These are phyloP conservation scores for Nettapus auritus DNA, from an alignment of 2,113 vertebrate genomes.

Conservation along the genomic window DNA sequence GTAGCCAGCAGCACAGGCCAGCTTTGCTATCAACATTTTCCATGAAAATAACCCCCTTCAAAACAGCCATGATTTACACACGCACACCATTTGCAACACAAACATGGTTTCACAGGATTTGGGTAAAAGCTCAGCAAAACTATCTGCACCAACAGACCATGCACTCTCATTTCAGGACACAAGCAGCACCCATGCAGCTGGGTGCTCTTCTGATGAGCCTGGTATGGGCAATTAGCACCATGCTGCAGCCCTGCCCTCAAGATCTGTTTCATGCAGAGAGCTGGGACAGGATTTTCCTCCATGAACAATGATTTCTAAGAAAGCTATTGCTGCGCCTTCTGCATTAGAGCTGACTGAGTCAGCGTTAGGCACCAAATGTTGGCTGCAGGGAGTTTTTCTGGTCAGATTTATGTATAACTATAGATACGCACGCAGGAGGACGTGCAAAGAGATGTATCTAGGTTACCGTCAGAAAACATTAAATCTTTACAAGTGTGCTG, in stretches of 20 bases:
- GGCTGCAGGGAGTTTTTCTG: accelerated
- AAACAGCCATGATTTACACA: accelerated
- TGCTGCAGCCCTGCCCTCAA: too few relatives aligned
- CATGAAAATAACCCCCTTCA: neutral
- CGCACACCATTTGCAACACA: accelerated
- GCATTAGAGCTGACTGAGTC: neutral
- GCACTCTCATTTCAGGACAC: accelerated
- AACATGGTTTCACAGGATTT: accelerated
- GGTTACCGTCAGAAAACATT: neutral
- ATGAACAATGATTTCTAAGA: neutral
- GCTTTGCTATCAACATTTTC: neutral
- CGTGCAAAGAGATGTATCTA: neutral
- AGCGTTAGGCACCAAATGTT: neutral
- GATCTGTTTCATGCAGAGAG: neutral
- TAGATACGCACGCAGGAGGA: accelerated
- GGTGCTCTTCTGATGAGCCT: too few relatives aligned
- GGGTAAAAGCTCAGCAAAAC: neutral
- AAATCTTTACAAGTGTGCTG: neutral
- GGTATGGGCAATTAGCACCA: accelerated
- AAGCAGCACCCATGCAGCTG: accelerated
- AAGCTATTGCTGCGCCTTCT: neutral
- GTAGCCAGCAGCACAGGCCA: neutral
- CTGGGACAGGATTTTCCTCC: neutral
- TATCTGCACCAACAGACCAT: neutral
- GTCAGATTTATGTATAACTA: neutral